Conservation (phyloP, 1,140 invertebrate genomes). For the Bombus waltoni region DNA sequence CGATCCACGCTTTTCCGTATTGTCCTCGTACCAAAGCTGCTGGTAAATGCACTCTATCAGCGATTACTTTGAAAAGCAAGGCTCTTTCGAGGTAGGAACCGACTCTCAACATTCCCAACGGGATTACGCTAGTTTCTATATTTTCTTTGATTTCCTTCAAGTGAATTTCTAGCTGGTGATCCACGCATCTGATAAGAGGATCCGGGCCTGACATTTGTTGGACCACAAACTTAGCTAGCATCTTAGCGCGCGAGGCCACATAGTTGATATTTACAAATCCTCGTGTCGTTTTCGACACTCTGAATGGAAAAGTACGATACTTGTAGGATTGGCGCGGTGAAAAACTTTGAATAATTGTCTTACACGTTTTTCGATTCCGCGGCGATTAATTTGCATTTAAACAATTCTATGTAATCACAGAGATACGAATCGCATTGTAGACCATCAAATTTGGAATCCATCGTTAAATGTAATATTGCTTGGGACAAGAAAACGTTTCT, state of each 20-base stretch:
- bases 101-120: conserved; percentile 84
- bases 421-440: conserved; percentile 70
- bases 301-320: conserved; percentile 3
- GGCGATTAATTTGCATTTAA: conserved; percentile 68
- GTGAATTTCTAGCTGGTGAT: conserved; percentile 82
- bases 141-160: conserved; percentile 77
- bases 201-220: conserved; percentile 82
- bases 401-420: conserved; percentile 61
- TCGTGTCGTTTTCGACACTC: not conserved
- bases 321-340: not conserved
- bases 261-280: conserved; percentile 63
- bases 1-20: conserved; percentile 85
- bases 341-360: not conserved
- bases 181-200: conserved; percentile 76
- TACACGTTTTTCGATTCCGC: conserved; percentile 55
- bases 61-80: conserved; percentile 86
- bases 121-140: conserved; percentile 82
- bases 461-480: conserved; percentile 53
- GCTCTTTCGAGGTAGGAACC: conserved; percentile 86
- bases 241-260: conserved; percentile 71
- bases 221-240: conserved; percentile 82
- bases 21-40: conserved; percentile 83
- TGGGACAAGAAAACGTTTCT: conserved; percentile 56
- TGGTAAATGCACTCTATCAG: conserved; percentile 85
- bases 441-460: conserved; percentile 69